phyloP scores from a whole-genome alignment of 2,888 invertebrate genomes.

The Drosophila birchii region DNA sequence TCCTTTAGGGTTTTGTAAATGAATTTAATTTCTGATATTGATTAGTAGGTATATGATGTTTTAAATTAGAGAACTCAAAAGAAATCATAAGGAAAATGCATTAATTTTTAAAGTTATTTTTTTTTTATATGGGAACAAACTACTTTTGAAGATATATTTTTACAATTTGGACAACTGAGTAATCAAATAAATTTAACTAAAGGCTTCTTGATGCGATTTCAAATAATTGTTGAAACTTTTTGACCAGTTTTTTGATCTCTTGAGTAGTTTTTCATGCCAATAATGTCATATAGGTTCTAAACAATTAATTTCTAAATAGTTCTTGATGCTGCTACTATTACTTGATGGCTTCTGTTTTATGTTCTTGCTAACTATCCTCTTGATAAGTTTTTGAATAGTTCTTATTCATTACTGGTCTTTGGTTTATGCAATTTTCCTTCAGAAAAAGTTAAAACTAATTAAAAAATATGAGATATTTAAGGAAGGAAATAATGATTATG shows the following conservation, averaged over 20 bases:
- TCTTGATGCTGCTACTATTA: not conserved
- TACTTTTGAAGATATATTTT: not conserved
- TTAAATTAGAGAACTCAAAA: not conserved
- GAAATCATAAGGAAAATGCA: not conserved
- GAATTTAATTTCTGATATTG: not conserved
- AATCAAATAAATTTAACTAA: not conserved
- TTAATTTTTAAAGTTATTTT: not conserved
- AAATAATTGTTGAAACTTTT: conserved; percentile 2
- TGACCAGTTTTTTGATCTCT: not conserved
- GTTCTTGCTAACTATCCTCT: not conserved
- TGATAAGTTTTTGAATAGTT: not conserved
- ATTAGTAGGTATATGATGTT: not conserved
- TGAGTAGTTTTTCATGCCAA: not conserved
- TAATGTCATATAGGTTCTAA: not conserved
- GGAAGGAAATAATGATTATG: not conserved
- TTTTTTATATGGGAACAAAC: not conserved
- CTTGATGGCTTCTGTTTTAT: not conserved
- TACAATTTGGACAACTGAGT: conserved; percentile 2
- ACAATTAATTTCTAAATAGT: not conserved
- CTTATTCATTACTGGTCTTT: not conserved
- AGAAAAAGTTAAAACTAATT: not conserved
- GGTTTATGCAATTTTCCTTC: not conserved
- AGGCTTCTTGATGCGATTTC: not conserved
- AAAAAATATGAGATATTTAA: conserved; percentile 4
- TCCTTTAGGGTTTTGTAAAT: conserved; percentile 11